Percentiles rank a stretch among this genome's conserved stretches.
Evolutionary conservation across 2,888 invertebrate genomes (phyloP).

Genomic region (Sisyra nigra): DNA sequence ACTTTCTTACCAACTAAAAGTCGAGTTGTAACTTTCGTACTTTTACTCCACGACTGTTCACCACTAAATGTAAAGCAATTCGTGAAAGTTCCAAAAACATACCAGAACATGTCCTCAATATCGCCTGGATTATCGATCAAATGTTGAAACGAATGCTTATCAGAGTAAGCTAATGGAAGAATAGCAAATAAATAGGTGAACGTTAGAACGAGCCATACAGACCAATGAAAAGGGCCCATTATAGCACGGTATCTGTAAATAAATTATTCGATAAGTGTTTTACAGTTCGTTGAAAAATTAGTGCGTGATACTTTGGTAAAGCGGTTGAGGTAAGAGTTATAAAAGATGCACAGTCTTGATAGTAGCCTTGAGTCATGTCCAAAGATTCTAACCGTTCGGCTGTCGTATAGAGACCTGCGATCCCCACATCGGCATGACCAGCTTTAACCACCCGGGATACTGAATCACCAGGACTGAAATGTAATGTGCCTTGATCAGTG

Average conservation of each 20-base stretch:
- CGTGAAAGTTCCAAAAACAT: constrained; percentile 72
- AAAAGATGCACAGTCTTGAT: constrained; percentile 62
- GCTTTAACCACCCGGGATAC: constrained; percentile 36
- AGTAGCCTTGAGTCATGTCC: constrained; percentile 47
- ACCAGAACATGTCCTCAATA: constrained; percentile 76
- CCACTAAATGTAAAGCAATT: constrained; percentile 60
- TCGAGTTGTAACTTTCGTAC: constrained; percentile 50
- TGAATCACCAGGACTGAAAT: constrained; percentile 35
- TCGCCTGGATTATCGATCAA: constrained; percentile 51
- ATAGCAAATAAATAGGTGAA: constrained; percentile 55
- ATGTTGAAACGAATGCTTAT: constrained; percentile 47
- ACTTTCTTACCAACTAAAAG: constrained; percentile 48
- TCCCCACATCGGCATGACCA: constrained; percentile 45
- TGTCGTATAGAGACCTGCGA: constrained; percentile 57
- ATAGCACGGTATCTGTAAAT: constrained; percentile 56
- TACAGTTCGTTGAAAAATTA: too few species aligned
- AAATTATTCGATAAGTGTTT: constrained; percentile 1
- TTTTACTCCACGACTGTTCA: constrained; percentile 52
- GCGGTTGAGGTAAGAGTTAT: constrained; percentile 64
- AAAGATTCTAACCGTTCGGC: constrained; percentile 29
- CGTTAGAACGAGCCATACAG: constrained; percentile 60
- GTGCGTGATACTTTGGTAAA: constrained; percentile 41
- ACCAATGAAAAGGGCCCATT: constrained; percentile 69
- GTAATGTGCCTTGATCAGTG: background rate
- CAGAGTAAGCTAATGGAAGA: constrained; percentile 57